A percentile compares a stretch with the other conserved stretches of the same genome.
phyloP scores from a whole-genome alignment of 2,113 vertebrate species.

The Talpa occidentalis region DNA sequence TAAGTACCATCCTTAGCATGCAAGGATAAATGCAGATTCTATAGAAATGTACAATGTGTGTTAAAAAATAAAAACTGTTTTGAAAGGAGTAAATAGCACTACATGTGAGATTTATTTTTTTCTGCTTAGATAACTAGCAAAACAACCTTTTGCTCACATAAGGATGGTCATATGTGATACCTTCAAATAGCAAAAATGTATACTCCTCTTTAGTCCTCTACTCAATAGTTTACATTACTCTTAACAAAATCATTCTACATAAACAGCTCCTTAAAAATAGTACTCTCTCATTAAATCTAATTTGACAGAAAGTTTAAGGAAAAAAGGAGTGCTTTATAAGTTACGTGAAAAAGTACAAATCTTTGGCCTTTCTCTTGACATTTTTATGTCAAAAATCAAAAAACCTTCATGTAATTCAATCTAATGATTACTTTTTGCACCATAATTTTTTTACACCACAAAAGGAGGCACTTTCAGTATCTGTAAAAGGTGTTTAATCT shows the following conservation, averaged over 20 bases:
- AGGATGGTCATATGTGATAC: slow-evolving; percentile 63
- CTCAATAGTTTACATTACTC: slow-evolving; percentile 73
- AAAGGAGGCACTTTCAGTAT: slow-evolving; percentile 91
- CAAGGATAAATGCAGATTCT: slow-evolving; percentile 59
- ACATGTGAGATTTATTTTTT: slow-evolving; percentile 65
- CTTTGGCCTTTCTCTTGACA: slow-evolving; percentile 90
- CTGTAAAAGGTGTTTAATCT: slow-evolving; percentile 87
- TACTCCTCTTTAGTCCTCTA: slow-evolving; percentile 72
- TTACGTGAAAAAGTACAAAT: slow-evolving; percentile 87
- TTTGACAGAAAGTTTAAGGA: slow-evolving; percentile 86
- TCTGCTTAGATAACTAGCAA: slow-evolving; percentile 55
- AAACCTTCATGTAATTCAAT: slow-evolving; percentile 85
- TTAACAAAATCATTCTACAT: slow-evolving; percentile 79
- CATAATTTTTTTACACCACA: slow-evolving; percentile 85
- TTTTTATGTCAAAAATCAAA: slow-evolving; percentile 87
- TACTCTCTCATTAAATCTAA: slow-evolving; percentile 81
- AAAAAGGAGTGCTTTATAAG: slow-evolving; percentile 88
- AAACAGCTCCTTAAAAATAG: slow-evolving; percentile 81
- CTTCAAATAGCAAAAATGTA: slow-evolving; percentile 73
- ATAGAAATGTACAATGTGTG: slow-evolving; percentile 42
- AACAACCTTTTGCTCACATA: slow-evolving; percentile 61
- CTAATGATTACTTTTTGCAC: slow-evolving; percentile 85
- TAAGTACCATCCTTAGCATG: slow-evolving; percentile 63
- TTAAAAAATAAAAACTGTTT: slow-evolving; percentile 63
- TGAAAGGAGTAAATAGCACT: slow-evolving; percentile 70